A percentile compares a stretch with the other conserved stretches of the same genome.
Conservation (phyloP, 1,140 invertebrate species). For the Mya arenaria region DNA sequence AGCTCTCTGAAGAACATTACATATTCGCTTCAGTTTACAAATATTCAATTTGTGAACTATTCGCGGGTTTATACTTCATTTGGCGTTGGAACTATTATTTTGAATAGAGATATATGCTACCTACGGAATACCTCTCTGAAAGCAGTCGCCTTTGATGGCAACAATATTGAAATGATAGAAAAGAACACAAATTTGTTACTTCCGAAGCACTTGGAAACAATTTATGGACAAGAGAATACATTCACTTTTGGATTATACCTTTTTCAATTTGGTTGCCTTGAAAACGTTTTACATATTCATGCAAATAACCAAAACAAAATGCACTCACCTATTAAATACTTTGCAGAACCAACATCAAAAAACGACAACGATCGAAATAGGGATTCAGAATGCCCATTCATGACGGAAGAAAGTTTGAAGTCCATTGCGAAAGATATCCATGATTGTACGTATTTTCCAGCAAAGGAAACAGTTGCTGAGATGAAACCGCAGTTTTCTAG, state of each 20-base stretch:
- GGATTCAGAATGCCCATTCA: neutral
- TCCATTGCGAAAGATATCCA: neutral
- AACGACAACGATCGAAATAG: neutral
- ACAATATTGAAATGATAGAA: too few species aligned
- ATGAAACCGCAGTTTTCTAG: neutral
- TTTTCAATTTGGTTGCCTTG: neutral
- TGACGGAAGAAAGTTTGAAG: neutral
- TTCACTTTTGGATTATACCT: neutral
- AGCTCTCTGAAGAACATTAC: constrained; percentile 6
- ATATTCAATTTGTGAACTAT: constrained; percentile 11
- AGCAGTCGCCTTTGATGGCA: too few species aligned
- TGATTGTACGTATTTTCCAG: neutral
- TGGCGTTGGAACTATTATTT: constrained; percentile 11
- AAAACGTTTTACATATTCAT: neutral
- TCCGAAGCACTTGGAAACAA: neutral
- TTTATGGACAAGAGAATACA: neutral
- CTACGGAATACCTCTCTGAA: constrained; percentile 51
- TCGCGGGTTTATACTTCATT: constrained; percentile 15
- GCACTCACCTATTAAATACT: neutral
- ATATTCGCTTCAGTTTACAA: constrained; percentile 40
- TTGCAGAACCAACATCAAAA: neutral
- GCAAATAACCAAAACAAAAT: neutral
- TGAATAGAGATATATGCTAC: constrained; percentile 1
- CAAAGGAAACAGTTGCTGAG: neutral
- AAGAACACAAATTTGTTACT: too few species aligned